Base-by-base conservation (phyloP, 2,888 invertebrate species). In the Pollenia labialis region DNA sequence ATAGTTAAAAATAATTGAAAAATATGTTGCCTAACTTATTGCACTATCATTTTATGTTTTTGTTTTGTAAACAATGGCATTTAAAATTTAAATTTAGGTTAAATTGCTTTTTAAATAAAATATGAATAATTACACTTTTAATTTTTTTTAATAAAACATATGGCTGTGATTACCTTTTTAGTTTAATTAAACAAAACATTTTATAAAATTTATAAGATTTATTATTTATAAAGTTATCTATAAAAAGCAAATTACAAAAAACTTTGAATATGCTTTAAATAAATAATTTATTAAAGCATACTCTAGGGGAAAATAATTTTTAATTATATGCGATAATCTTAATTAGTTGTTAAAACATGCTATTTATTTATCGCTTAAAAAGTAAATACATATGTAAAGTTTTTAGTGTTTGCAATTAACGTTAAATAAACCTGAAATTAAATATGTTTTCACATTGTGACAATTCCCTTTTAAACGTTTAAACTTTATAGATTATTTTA, bases 321-420 rank as follows among this genome's bases (percentile, higher is more conserved):
- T 60, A 75, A 68, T 75, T 75, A 75, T 75, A 68, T 16, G 68
- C 23, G 23, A 60, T 75, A 81, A 74, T 60, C 74, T 44, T 81
- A 81, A 81, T 81, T 81, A 68, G 74, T 75, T 68, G 50, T 68
- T 68, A 68, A 66, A 81, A 44, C 50, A 75, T 58, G 56, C 7
- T 14, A 75, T 66, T 81, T 62, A 56, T 60, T 46, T 44, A 11
- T 66, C 48, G 50, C 1, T 58, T 46, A 40, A 46, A 46, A 66
- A 4, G 32, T 32, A 32, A 4, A n/a, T 40, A 32, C 44, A 44
- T n/a, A 11, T 18, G 9, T 18, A 9, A 40, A 11, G 48, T 4
- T 64, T 76, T 76, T 54, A 64, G 16, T 10, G 40, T 11, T 44
- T 18, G 23, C 10, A 44, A 56, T 56, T 7, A 0, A 4, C 58